A percentile compares a stretch with the other conserved stretches of the same genome.
Conservation (phyloP, 2,113 vertebrate genomes). For the Semnornis frantzii region DNA sequence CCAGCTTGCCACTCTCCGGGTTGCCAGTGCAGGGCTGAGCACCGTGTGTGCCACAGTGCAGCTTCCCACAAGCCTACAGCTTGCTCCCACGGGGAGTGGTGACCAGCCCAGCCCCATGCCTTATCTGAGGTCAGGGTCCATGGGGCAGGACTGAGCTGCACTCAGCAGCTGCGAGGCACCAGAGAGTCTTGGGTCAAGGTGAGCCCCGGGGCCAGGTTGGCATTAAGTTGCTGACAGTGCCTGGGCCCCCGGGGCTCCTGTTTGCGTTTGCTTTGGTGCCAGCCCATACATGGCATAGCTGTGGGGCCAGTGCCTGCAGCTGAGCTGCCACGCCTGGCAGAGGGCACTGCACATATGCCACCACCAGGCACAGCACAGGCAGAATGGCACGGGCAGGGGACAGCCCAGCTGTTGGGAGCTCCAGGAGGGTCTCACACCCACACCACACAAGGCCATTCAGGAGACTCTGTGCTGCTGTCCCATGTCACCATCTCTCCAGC, state of each 20-base stretch:
- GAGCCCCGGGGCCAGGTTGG: rapidly evolving
- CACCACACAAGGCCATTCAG: not conserved
- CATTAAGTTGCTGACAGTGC: rapidly evolving
- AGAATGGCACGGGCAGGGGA: not conserved
- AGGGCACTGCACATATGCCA: rapidly evolving
- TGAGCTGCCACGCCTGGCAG: not conserved
- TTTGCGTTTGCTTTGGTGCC: not conserved
- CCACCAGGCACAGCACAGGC: too few relatives aligned
- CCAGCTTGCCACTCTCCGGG: not conserved
- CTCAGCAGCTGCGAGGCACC: not conserved
- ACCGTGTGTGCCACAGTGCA: not conserved
- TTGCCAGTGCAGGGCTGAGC: not conserved
- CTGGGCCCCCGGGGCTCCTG: not conserved
- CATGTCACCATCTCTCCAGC: not conserved
- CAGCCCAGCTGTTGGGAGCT: not conserved
- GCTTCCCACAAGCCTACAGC: not conserved
- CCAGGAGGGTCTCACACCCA: not conserved
- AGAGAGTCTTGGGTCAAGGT: not conserved
- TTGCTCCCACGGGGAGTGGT: not conserved
- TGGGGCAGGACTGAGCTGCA: not conserved
- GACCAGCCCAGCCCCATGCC: rapidly evolving
- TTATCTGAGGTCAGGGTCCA: slow-evolving; percentile 47
- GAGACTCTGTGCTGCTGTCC: not conserved
- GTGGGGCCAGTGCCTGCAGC: not conserved
- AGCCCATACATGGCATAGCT: not conserved